Conservation (phyloP, 2,797 vertebrate species). For the Hephaestus fuliginosus region DNA sequence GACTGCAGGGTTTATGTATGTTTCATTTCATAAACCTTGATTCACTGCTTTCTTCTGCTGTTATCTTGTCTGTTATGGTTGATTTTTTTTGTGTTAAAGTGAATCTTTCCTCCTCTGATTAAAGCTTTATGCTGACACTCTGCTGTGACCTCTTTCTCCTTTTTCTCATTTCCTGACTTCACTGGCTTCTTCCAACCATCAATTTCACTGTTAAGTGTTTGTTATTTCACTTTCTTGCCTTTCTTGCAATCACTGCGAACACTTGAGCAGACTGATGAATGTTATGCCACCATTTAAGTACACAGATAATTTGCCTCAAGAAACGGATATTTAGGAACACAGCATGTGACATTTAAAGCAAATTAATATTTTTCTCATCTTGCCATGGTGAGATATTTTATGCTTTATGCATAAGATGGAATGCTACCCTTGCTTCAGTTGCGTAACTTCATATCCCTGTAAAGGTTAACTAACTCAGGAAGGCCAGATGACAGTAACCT, state of each 20-base stretch:
- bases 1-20: slow-evolving; percentile 39
- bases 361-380: slow-evolving; percentile 27
- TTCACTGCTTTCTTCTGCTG: slow-evolving; percentile 50
- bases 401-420: slow-evolving; percentile 53
- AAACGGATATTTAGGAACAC: slow-evolving; percentile 34
- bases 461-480: slow-evolving; percentile 80
- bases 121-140: slow-evolving; percentile 77
- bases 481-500: slow-evolving; percentile 79
- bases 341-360: slow-evolving; percentile 52
- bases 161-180: slow-evolving; percentile 66
- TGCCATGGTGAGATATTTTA: slow-evolving; percentile 29
- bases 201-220: slow-evolving; percentile 27
- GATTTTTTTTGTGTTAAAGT: slow-evolving; percentile 50
- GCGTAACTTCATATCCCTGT: slow-evolving; percentile 77
- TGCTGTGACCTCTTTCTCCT: slow-evolving; percentile 65
- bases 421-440: slow-evolving; percentile 64
- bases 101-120: slow-evolving; percentile 71
- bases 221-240: slow-evolving; percentile 47
- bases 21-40: slow-evolving; percentile 55
- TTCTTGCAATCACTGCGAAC: slow-evolving; percentile 27
- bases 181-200: slow-evolving; percentile 35
- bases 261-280: slow-evolving; percentile 25
- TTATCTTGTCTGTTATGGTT: slow-evolving; percentile 50
- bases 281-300: neutral
- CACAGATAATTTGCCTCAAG: slow-evolving; percentile 34